These are phyloP conservation scores for Myotis vivesi DNA, from an alignment of 2,797 vertebrate species.

Conservation along the genomic window DNA sequence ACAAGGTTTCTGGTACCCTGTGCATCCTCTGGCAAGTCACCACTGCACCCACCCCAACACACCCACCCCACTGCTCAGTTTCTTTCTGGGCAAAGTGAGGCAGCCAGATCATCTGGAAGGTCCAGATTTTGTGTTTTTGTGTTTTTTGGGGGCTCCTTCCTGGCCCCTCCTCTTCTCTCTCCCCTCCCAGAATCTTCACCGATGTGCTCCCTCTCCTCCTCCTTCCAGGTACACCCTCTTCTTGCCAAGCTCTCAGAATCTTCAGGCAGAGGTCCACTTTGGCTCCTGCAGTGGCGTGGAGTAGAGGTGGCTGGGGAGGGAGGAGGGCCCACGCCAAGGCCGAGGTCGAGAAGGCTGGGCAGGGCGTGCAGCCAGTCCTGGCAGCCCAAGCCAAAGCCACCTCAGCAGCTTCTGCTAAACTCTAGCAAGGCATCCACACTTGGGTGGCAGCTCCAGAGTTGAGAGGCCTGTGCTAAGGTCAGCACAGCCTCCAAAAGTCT, in stretches of 20 bases:
- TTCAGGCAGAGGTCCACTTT: constrained; percentile 20
- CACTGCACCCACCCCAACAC: too few species aligned
- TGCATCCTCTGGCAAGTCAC: background rate
- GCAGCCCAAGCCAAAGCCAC: constrained; percentile 45
- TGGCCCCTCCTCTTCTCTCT: background rate
- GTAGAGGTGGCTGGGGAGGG: background rate
- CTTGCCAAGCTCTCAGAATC: background rate
- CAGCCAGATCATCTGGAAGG: background rate
- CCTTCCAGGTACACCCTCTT: background rate
- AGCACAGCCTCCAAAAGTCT: constrained; percentile 52
- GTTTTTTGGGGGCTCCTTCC: background rate
- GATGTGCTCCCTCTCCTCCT: background rate
- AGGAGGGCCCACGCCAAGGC: constrained; percentile 41
- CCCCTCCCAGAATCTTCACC: background rate
- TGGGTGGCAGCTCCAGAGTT: background rate
- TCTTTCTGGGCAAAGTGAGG: background rate
- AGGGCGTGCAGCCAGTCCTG: constrained; percentile 53
- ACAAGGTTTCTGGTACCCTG: background rate
- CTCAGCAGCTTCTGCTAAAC: constrained; percentile 73
- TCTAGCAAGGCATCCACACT: constrained; percentile 31
- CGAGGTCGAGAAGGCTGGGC: constrained; percentile 23
- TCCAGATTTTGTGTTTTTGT: background rate
- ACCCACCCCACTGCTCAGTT: background rate
- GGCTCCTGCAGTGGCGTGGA: background rate
- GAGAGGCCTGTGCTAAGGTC: constrained; percentile 38